Evolutionary conservation across 2,888 invertebrate species (phyloP).

Genomic region (Cheilosia soror): DNA sequence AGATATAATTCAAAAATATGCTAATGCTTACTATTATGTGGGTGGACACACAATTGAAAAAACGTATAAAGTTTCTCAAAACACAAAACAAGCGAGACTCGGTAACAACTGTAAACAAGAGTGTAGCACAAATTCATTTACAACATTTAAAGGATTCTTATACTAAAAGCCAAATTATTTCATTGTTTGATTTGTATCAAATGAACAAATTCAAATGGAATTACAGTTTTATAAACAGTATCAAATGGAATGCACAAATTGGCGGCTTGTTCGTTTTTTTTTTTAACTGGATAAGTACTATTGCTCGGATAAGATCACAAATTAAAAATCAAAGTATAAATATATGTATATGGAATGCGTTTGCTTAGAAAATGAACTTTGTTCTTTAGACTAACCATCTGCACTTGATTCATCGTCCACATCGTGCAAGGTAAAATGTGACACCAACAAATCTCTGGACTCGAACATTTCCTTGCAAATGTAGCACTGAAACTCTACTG

Average conservation of each 20-base stretch:
- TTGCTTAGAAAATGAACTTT: slow-evolving; percentile 30
- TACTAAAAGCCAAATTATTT: slow-evolving; percentile 8
- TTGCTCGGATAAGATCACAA: slow-evolving; percentile 58
- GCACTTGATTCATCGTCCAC: slow-evolving; percentile 69
- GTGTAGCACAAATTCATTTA: not conserved
- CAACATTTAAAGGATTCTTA: slow-evolving; percentile 21
- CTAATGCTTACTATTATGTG: slow-evolving; percentile 20
- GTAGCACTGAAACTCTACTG: slow-evolving; percentile 77
- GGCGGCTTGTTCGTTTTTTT: slow-evolving; percentile 1
- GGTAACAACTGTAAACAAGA: not conserved
- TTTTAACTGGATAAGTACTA: slow-evolving; percentile 59
- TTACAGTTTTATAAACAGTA: slow-evolving; percentile 5
- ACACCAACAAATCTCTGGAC: slow-evolving; percentile 76
- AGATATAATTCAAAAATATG: not conserved
- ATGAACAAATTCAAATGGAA: slow-evolving; percentile 14
- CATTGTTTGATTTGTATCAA: not conserved
- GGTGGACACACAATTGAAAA: slow-evolving; percentile 19
- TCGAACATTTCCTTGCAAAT: slow-evolving; percentile 78
- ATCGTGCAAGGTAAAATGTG: slow-evolving; percentile 77
- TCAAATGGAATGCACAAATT: slow-evolving; percentile 47
- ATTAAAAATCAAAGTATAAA: slow-evolving; percentile 24
- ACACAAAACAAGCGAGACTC: slow-evolving; percentile 12
- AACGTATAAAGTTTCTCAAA: slow-evolving; percentile 15
- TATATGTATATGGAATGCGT: slow-evolving; percentile 50
- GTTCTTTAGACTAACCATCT: slow-evolving; percentile 55